Evolutionary conservation across 2,888 invertebrate genomes (phyloP), one percentile per base, ranked within the genome.

Genomic region (Pemphredon lugubris): DNA sequence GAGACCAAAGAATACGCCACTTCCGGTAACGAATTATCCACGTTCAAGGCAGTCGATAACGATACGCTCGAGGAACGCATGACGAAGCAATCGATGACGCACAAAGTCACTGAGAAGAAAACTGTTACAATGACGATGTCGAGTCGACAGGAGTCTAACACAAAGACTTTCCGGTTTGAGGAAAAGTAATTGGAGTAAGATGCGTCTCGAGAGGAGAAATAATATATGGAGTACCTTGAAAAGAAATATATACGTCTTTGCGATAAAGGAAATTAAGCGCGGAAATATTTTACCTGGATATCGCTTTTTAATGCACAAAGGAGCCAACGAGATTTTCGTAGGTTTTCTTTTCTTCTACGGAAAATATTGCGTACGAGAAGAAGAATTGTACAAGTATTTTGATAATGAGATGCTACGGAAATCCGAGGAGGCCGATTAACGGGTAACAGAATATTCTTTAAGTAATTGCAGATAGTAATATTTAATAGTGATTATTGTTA

Each of bases 41-140:
- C 86, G 7, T 88, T 87, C 54, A 88, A 86, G 45, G 84, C 83
- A 2, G 47, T 83, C 23, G 85, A 84, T 59, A 88, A 91, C 0
- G 93, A 94, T 42, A 91, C 90, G n/a, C 80, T 94, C 74, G 94
- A 94, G 72, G 93, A 93, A 78, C 93, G 92, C 81, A 93, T 93
- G 90, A 90, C 93, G 3, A 94, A 94, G 72, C 93, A 94, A 76
- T 93, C 94, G 0, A 92, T 93, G n/a, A 93, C 92, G 0, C 93
- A 94, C 47, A 94, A 94, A 74, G 92, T 93, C 0, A 92, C 93
- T 14, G 94, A 94, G 75, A 92, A 93, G 85, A 93, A 94, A 83
- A 94, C 93, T 0, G 92, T 94, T 0, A 93, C 93, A 84, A 94
- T 92, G 71, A 93, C 93, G 48, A 92, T 92, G 1, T 92, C 92